A percentile compares a stretch with the other conserved stretches of the same genome.
These are phyloP conservation scores for Papilio protenor DNA, from an alignment of 2,888 invertebrate genomes.

Conservation along the genomic window DNA sequence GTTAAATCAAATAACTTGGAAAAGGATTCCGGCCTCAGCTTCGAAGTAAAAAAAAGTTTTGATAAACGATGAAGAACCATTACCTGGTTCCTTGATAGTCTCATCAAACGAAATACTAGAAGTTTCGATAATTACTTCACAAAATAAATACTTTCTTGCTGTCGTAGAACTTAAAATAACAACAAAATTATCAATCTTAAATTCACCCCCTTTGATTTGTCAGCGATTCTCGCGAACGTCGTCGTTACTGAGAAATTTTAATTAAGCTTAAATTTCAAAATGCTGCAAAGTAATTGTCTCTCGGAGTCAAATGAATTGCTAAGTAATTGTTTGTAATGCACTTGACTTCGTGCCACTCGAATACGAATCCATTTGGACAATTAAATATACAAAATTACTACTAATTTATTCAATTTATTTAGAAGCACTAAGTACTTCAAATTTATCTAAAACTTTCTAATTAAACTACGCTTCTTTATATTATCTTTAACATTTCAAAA, in stretches of 20 bases:
- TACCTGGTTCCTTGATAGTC: too few relatives aligned
- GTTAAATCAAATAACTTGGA: too few relatives aligned
- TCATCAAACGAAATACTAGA: too few relatives aligned
- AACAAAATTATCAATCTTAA: conserved; percentile 59
- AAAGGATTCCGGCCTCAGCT: too few relatives aligned
- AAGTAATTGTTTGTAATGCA: conserved; percentile 29
- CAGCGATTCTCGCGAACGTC: conserved; percentile 69
- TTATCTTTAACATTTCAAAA: background rate
- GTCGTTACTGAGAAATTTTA: conserved; percentile 76
- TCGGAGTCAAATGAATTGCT: conserved; percentile 45
- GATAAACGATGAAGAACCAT: too few relatives aligned
- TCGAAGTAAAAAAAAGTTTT: too few relatives aligned
- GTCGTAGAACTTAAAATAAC: conserved; percentile 46
- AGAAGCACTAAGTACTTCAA: background rate
- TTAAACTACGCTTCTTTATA: background rate
- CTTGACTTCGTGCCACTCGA: conserved; percentile 1
- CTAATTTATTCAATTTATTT: conserved; percentile 9
- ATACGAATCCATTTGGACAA: conserved; percentile 18
- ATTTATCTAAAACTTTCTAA: background rate
- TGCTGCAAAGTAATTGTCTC: conserved; percentile 51
- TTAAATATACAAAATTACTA: conserved; percentile 1
- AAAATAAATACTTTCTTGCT: background rate
- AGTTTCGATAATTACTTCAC: background rate
- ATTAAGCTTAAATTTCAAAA: conserved; percentile 73
- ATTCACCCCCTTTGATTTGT: conserved; percentile 63